Percentiles rank a stretch among this genome's conserved stretches.
These are phyloP conservation scores for Spodoptera exigua DNA, from an alignment of 2,888 invertebrate species.

Conservation along the genomic window DNA sequence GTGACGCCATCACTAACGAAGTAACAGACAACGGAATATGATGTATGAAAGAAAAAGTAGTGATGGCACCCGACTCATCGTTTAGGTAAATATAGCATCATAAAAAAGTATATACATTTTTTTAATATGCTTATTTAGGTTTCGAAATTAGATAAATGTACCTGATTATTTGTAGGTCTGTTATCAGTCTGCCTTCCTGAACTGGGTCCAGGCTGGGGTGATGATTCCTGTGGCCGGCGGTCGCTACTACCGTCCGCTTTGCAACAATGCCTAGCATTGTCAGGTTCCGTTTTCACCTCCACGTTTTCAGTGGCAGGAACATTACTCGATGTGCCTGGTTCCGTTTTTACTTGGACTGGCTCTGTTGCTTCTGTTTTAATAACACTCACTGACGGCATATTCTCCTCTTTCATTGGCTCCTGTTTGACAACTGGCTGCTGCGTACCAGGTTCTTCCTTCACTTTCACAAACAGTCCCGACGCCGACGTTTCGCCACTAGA, in stretches of 20 bases:
- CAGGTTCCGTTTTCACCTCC: slow-evolving; percentile 71
- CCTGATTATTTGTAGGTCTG: slow-evolving; percentile 45
- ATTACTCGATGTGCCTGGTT: slow-evolving; percentile 62
- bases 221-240: slow-evolving; percentile 62
- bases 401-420: slow-evolving; percentile 59
- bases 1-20: too few species aligned
- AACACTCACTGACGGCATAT: slow-evolving; percentile 45
- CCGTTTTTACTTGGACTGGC: slow-evolving; percentile 68
- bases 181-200: slow-evolving; percentile 61
- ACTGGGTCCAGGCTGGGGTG: slow-evolving; percentile 83
- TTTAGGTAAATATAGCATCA: too few species aligned
- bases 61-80: too few species aligned
- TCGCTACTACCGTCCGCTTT: slow-evolving; percentile 71
- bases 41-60: too few species aligned
- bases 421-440: slow-evolving; percentile 69
- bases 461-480: slow-evolving; percentile 58
- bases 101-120: too few species aligned
- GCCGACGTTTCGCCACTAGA: slow-evolving; percentile 51
- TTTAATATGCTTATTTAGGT: too few species aligned
- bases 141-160: slow-evolving; percentile 17
- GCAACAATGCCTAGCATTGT: slow-evolving; percentile 57
- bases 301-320: slow-evolving; percentile 60
- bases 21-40: too few species aligned
- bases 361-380: slow-evolving; percentile 70
- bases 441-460: slow-evolving; percentile 75